Conservation (phyloP, 1,140 invertebrate species). For the Euglossa dilemma region DNA sequence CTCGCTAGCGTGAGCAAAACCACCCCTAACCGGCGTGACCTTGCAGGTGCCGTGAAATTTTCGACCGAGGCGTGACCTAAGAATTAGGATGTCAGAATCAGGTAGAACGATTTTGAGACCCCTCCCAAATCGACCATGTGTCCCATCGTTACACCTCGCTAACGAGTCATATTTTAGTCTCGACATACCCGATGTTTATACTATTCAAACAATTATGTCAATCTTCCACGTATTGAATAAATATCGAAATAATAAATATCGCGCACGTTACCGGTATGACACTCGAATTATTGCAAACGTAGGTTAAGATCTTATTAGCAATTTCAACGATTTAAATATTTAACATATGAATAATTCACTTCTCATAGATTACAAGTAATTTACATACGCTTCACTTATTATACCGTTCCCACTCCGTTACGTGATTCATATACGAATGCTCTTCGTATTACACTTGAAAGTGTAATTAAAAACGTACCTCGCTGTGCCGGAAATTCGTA, state of each 20-base stretch:
- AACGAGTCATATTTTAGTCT: too few species aligned
- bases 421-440: not conserved
- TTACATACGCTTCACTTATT: not conserved
- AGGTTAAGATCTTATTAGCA: not conserved
- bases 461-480: too few species aligned
- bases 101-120: not conserved
- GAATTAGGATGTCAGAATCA: slow-evolving; percentile 64
- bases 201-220: too few species aligned
- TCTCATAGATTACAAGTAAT: not conserved
- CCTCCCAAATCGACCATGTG: not conserved
- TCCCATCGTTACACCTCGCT: too few species aligned
- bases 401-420: too few species aligned
- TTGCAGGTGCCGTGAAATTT: slow-evolving; percentile 54
- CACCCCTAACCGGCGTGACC: not conserved
- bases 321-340: not conserved
- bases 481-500: too few species aligned
- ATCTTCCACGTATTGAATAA: not conserved
- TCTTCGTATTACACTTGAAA: too few species aligned
- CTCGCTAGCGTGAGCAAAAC: not conserved
- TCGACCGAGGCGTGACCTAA: slow-evolving; percentile 58
- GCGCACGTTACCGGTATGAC: too few species aligned
- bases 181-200: too few species aligned
- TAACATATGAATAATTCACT: not conserved
- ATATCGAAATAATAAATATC: not conserved
- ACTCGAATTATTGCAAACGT: too few species aligned